Base-by-base conservation (phyloP, 2,888 invertebrate genomes). In the Eristalis pertinax region DNA sequence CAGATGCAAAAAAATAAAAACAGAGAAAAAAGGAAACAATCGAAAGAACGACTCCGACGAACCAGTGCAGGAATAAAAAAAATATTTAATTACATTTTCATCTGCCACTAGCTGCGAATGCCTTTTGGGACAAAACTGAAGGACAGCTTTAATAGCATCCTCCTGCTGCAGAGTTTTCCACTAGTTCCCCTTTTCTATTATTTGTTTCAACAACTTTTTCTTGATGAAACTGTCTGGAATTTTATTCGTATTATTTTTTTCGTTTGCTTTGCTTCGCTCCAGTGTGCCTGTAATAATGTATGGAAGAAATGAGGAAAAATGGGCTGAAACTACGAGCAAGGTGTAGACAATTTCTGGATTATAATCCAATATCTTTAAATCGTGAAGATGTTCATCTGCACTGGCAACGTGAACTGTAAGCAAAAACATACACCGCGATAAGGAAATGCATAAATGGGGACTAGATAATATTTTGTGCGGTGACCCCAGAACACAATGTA, bases 21-120 rank as follows among this genome's bases (percentile, higher is more conserved):
- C 19, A 15, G 62, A 63, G n/a, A 19, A 13, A 81, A 74, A 74
- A 7, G 62, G 2, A n/a, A 78, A 79, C 65, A 73, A 65, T 69
- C 62, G 38, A 43, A 73, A 74, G 81, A 69, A 85, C 73, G 69
- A 85, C 64, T 77, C 73, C 29, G 32, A 60, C 58, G 41, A 70
- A 56, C 26, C 5, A 50, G 41, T 15, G 41, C 10, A 32, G 1
- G 24, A 35, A 60, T 15, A n/a, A 43, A 35, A 69, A 81, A 72
- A 73, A 69, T 56, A 82, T 67, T 86, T 86, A 86, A 86, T 86
- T 86, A 83, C 86, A 86, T 79, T 86, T 82, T 83, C 72, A 86
- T 86, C 78, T 35, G 74, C 65, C 81, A 85, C 77, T 77, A 85
- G 81, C 76, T 81, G 81, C 38, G 60, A 81, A 64, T 69, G 77